Evolutionary conservation across 2,888 invertebrate genomes (phyloP).

Genomic region (Poecilus cupreus): DNA sequence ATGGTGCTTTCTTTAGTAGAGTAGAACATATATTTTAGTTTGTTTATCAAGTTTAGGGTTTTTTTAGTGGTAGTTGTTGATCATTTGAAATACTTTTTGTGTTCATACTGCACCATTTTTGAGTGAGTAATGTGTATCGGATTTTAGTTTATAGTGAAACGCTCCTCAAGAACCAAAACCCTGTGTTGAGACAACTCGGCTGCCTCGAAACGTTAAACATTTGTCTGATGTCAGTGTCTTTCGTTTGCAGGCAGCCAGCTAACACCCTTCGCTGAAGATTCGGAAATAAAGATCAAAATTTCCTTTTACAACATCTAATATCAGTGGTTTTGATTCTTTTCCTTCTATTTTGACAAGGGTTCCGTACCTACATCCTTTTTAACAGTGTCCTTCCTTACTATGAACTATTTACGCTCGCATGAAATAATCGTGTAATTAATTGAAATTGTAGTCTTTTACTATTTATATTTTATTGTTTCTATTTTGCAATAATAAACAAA

Average conservation of each 20-base stretch:
- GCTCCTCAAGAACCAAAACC: conserved; percentile 71
- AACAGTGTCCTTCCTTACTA: conserved; percentile 12
- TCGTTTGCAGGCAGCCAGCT: conserved; percentile 68
- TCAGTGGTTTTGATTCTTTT: conserved; percentile 68
- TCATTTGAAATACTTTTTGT: not conserved
- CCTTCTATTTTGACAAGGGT: not conserved
- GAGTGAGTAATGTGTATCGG: conserved; percentile 3
- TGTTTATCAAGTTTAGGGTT: no score
- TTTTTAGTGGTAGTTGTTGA: conserved; percentile 6
- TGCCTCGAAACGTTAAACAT: conserved; percentile 53
- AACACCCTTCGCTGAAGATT: conserved; percentile 62
- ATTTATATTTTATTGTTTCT: conserved; percentile 54
- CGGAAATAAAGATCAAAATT: conserved; percentile 71
- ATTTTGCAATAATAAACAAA: conserved; percentile 45
- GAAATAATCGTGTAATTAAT: conserved; percentile 36
- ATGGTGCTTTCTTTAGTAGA: conserved; percentile 5
- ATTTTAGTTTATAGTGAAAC: conserved; percentile 24
- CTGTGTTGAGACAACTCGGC: conserved; percentile 63
- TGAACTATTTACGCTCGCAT: conserved; percentile 22
- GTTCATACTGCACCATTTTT: conserved; percentile 16
- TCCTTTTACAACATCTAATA: conserved; percentile 68
- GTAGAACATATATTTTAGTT: not conserved
- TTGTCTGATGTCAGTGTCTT: conserved; percentile 49
- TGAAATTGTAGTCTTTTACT: conserved; percentile 53
- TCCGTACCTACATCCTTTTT: conserved; percentile 21